Evolutionary conservation across 2,888 invertebrate genomes (phyloP).

Genomic region (Portevinia maculata): DNA sequence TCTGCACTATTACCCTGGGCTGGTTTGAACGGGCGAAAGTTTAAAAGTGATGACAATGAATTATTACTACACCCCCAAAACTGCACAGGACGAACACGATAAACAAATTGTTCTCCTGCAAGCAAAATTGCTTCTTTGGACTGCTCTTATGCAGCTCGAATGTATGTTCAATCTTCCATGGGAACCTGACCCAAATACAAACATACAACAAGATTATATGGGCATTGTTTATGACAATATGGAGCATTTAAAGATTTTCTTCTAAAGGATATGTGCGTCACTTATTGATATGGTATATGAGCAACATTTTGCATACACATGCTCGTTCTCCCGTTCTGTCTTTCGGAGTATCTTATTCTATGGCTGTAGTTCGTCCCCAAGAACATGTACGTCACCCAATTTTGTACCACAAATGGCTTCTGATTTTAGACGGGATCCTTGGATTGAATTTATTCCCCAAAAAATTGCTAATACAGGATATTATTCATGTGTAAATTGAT

Average conservation of each 20-base stretch:
- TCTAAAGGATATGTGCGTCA: constrained; percentile 34
- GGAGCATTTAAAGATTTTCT: constrained; percentile 49
- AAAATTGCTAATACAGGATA: constrained; percentile 53
- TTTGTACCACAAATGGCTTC: constrained; percentile 16
- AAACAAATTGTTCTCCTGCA: constrained; percentile 61
- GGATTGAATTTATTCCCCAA: constrained; percentile 38
- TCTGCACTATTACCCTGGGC: constrained; percentile 5
- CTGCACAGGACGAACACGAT: constrained; percentile 22
- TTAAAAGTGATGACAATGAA: constrained; percentile 66
- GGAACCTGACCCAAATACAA: background rate
- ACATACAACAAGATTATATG: constrained; percentile 4
- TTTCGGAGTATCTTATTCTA: constrained; percentile 22
- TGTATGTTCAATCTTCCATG: constrained; percentile 3
- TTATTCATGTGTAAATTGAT: constrained; percentile 71
- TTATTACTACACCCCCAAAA: constrained; percentile 36
- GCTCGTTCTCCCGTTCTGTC: no score
- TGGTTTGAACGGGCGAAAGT: constrained; percentile 26
- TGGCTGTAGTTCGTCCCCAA: no score
- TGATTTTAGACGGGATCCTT: constrained; percentile 15
- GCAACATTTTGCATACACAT: constrained; percentile 15
- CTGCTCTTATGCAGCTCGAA: constrained; percentile 5
- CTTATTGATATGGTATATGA: constrained; percentile 57
- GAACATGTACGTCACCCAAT: constrained; percentile 10
- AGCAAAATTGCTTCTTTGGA: constrained; percentile 48
- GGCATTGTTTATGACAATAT: constrained; percentile 52